These are phyloP conservation scores for Leptosomus discolor DNA, from an alignment of 2,113 vertebrate genomes.

Conservation along the genomic window DNA sequence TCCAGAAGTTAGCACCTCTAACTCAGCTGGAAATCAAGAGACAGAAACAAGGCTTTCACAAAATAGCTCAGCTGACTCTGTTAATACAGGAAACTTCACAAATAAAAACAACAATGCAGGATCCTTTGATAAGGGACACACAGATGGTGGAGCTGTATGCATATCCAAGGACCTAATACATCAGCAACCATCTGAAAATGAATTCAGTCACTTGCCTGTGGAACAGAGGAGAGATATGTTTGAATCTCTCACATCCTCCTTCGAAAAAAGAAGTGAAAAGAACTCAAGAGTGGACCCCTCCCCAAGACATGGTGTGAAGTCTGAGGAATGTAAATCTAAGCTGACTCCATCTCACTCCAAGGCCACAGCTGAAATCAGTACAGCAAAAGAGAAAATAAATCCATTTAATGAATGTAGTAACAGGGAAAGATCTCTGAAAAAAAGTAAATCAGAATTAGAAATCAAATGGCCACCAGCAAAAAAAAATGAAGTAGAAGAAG, in stretches of 20 bases:
- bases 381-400: not conserved
- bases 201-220: not conserved
- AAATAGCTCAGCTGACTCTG: not conserved
- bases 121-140: slow-evolving; percentile 30
- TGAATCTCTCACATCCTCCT: not conserved
- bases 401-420: not conserved
- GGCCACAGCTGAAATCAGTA: not conserved
- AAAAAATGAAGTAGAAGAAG: not conserved
- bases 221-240: not conserved
- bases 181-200: not conserved
- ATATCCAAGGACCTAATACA: not conserved
- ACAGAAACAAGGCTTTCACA: not conserved
- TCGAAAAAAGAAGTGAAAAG: not conserved
- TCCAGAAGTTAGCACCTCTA: slow-evolving; percentile 58
- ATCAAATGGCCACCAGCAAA: not conserved
- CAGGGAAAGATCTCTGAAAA: not conserved
- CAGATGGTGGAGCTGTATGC: not conserved
- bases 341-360: not conserved
- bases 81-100: slow-evolving; percentile 28
- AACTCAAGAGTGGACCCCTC: not conserved
- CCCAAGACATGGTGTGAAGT: not conserved
- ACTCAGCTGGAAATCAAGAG: slow-evolving; percentile 16
- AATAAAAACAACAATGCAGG: slow-evolving; percentile 82
- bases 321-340: not conserved
- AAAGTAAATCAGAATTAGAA: not conserved